Evolutionary conservation across 2,888 invertebrate species (phyloP).

Genomic region (Callimorpha dominula): DNA sequence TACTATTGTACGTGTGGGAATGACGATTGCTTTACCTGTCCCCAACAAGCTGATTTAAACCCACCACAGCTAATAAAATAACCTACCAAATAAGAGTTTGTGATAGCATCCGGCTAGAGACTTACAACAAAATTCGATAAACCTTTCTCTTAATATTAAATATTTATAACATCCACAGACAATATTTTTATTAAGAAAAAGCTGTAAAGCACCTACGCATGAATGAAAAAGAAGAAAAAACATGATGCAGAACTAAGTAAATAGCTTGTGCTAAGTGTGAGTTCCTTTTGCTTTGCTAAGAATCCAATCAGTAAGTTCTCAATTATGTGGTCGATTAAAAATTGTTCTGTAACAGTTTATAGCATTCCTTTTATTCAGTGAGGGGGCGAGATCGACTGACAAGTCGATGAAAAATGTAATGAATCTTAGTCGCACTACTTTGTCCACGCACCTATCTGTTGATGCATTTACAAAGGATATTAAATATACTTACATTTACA

Average conservation of each 20-base stretch:
- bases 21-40: constrained; percentile 67
- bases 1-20: constrained; percentile 66
- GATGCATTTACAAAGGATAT: neutral
- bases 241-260: no score
- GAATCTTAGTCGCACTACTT: neutral
- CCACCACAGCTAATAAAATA: constrained; percentile 67
- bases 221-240: neutral
- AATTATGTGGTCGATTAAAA: neutral
- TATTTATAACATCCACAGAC: no score
- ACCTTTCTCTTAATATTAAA: neutral
- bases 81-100: constrained; percentile 63
- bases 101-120: constrained; percentile 43
- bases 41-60: constrained; percentile 65
- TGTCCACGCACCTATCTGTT: no score
- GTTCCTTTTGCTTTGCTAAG: neutral
- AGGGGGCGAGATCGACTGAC: neutral
- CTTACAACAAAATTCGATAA: constrained; percentile 20
- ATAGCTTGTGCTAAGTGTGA: neutral
- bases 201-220: no score
- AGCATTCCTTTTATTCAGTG: neutral
- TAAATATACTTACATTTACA: neutral
- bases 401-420: neutral
- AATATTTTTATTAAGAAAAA: no score
- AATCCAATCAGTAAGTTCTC: neutral
- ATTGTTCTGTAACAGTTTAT: neutral